Percentiles rank a stretch among this genome's conserved stretches.
Evolutionary conservation across 2,797 vertebrate genomes (phyloP).

Genomic region (Sebastes hubbsi): DNA sequence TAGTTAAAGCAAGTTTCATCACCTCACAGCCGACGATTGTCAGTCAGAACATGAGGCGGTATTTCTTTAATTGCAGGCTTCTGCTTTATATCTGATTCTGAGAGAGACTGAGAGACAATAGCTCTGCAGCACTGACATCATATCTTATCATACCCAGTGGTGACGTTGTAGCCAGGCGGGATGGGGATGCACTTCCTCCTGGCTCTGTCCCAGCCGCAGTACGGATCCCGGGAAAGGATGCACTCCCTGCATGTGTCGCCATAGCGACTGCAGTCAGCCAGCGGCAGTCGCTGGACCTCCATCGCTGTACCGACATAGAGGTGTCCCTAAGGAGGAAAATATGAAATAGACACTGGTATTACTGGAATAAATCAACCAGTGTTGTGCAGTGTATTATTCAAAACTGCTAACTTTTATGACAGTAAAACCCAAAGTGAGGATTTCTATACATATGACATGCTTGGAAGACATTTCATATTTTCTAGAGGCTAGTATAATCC

Average conservation of each 20-base stretch:
- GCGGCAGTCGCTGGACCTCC: constrained; percentile 81
- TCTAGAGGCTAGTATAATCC: not conserved
- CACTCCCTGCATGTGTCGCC: constrained; percentile 84
- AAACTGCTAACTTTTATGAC: not conserved
- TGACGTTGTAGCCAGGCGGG: constrained; percentile 76
- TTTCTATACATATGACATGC: not conserved
- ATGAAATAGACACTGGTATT: not conserved
- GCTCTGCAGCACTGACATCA: constrained; percentile 24
- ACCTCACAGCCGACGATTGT: not conserved
- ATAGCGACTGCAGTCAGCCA: constrained; percentile 85
- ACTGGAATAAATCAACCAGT: not conserved
- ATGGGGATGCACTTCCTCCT: constrained; percentile 80
- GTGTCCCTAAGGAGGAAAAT: constrained; percentile 71
- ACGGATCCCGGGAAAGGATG: constrained; percentile 82
- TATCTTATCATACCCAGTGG: constrained; percentile 63
- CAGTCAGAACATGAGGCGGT: not conserved
- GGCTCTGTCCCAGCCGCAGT: constrained; percentile 83
- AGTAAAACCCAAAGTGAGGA: not conserved
- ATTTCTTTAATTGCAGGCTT: not conserved
- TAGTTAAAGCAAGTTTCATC: not conserved
- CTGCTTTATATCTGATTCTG: not conserved
- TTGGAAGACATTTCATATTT: not conserved
- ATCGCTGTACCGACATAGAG: constrained; percentile 84
- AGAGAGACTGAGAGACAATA: not conserved
- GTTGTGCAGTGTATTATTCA: not conserved